Percentiles rank a stretch among this genome's conserved stretches.
Evolutionary conservation across 1,140 invertebrate species (phyloP).

Genomic region (Homalodisca vitripennis): DNA sequence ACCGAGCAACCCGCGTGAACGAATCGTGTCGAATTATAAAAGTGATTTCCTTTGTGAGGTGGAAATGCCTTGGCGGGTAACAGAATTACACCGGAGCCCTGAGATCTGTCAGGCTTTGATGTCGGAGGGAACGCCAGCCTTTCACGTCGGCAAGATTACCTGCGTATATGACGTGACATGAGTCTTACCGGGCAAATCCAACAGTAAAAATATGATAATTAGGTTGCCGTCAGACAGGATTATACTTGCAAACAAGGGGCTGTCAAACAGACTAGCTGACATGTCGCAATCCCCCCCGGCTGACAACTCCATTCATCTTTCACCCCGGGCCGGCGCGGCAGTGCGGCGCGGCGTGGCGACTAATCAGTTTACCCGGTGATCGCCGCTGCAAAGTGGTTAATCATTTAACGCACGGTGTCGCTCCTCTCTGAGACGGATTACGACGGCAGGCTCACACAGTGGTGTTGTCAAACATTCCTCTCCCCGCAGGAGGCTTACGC

Average conservation of each 20-base stretch:
- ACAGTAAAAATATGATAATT: constrained; percentile 11
- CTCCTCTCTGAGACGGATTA: too few relatives aligned
- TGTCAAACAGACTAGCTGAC: constrained; percentile 1
- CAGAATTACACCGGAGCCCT: not conserved
- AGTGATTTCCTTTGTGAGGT: constrained; percentile 10
- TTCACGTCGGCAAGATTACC: not conserved
- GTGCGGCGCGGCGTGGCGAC: too few relatives aligned
- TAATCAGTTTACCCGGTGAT: constrained; percentile 6
- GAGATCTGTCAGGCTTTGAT: not conserved
- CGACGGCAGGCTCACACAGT: too few relatives aligned
- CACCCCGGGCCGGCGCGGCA: too few relatives aligned
- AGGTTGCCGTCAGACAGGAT: constrained; percentile 1
- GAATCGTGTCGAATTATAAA: not conserved
- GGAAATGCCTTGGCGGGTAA: not conserved
- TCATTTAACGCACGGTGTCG: not conserved
- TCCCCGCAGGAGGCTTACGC: too few relatives aligned
- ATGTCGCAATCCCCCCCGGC: not conserved
- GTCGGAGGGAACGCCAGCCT: too few relatives aligned
- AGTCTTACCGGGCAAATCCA: constrained; percentile 15
- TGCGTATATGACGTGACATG: constrained; percentile 3
- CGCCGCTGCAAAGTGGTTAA: not conserved
- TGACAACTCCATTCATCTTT: constrained; percentile 16
- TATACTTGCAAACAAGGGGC: constrained; percentile 12
- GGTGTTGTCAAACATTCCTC: too few relatives aligned
- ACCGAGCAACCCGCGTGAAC: too few relatives aligned